Evolutionary conservation across 2,797 vertebrate genomes (phyloP), one percentile per base, ranked within the genome.

Genomic region (Platalea minor): DNA sequence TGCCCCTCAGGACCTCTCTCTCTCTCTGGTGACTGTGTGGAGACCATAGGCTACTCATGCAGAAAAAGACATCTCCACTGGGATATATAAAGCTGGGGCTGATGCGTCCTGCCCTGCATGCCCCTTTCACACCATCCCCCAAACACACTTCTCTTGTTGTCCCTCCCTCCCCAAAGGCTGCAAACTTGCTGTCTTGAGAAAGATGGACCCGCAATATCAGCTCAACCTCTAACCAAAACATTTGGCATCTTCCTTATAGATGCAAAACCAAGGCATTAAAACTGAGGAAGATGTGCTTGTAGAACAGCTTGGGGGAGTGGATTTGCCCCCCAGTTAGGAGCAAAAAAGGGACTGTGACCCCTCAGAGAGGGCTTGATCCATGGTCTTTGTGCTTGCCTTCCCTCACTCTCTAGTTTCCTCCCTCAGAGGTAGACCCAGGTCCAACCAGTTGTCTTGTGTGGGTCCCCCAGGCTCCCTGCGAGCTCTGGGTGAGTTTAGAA

Each of bases 391-490:
- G 31, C 5, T 50, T 69, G 31, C 25, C 20, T 39, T 28, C 37
- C 23, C 7, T 65, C 16, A 1, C 5, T 1, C 9, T 81, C 33
- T 7, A 17, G 20, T 51, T 54, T 33, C 9, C 13, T 64, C 43
- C 33, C 54, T 64, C 45, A 43, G 23, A 43, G 20, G 8, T 18
- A 72, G 28, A 35, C 17, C n/a, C 20, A n/a, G 9, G 33, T n/a
- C 69, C 43, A 70, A 33, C 24, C 39, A 7, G 7, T n/a, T n/a
- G 33, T n/a, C 11, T 77, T 45, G 2, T 0, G 3, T 11, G 18
- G 5, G 23, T 20, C 28, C 41, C 17, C 3, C 0, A 39, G 69
- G 17, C 13, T 57, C 23, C 65, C 61, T 14, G 14, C 0, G 6
- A 78, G 50, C 60, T 59, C 24, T 53, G 2, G 9, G 15, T 0